phyloP scores from a whole-genome alignment of 2,888 invertebrate genomes.

The Yponomeuta sedellus region DNA sequence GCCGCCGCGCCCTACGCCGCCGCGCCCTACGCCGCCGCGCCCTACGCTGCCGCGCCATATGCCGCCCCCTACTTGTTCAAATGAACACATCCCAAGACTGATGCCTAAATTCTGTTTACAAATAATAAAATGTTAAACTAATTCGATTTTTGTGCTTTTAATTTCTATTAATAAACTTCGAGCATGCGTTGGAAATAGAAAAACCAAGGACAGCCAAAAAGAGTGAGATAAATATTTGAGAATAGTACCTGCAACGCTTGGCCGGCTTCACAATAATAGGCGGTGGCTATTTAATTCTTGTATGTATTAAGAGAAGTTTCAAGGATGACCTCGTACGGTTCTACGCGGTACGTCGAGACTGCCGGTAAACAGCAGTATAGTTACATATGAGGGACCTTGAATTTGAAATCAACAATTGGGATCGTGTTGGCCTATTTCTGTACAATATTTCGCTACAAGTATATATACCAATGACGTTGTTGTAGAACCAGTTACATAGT shows the following conservation, averaged over 20 bases:
- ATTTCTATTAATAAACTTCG: background rate
- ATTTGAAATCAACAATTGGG: slow-evolving; percentile 31
- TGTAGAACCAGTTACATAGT: slow-evolving; percentile 21
- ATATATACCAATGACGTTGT: background rate
- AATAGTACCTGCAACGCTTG: background rate
- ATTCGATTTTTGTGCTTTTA: background rate
- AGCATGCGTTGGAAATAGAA: background rate
- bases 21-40: slow-evolving; percentile 1
- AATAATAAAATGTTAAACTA: background rate
- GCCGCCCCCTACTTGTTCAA: slow-evolving; percentile 17
- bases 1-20: slow-evolving; percentile 6
- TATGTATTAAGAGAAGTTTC: slow-evolving; percentile 31
- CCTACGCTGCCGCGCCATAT: background rate
- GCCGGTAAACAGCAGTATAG: slow-evolving; percentile 28
- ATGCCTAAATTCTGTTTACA: slow-evolving; percentile 19
- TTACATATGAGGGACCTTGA: slow-evolving; percentile 41
- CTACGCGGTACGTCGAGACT: slow-evolving; percentile 37
- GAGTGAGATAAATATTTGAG: background rate
- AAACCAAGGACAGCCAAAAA: no score
- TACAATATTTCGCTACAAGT: slow-evolving; percentile 18
- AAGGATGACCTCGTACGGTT: slow-evolving; percentile 33
- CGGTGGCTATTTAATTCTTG: background rate
- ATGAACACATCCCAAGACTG: slow-evolving; percentile 47
- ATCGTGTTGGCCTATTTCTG: slow-evolving; percentile 34
- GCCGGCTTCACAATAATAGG: background rate